Base-by-base conservation (phyloP, 2,888 invertebrate genomes). In the Papilio elwesi region DNA sequence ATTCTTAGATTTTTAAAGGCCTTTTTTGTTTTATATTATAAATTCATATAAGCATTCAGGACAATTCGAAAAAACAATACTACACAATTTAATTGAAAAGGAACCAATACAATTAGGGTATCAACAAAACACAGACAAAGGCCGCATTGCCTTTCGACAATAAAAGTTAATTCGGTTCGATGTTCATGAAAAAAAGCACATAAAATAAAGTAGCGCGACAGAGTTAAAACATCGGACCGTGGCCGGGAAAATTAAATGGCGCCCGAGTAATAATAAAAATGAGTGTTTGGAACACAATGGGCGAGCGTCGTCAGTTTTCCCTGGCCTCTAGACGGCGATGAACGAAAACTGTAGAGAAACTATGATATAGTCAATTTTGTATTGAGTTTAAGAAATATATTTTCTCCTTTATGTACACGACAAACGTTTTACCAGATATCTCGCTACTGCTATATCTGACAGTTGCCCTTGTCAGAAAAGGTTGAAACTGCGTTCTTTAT, bases 251-350 rank as follows among this genome's bases (percentile, higher is more conserved):
- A 84, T 84, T 79, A 83, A 84, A 82, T 79, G 81, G 78, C 75
- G 78, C 73, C 75, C 77, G 78, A 79, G 78, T 79, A 78, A 81
- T 82, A 82, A 81, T 80, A 83, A 83, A 83, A 83, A 82, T 80
- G 81, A 80, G 78, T 79, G 78, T 81, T 80, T 77, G 73, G 78
- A 78, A 77, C 78, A 77, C 79, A 79, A 78, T 78, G 80, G 80
- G 68, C 55, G 76, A 74, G 67, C 75, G 75, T 68, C 74, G 77
- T 75, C 76, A 77, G 74, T 77, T 77, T 75, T 71, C 74, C 67
- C 57, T 15, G 63, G 68, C 70, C 38, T 57, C 48, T 12, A 43
- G 15, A 69, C 70, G 36, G 26, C 48, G 70, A 43, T 66, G 59
- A 53, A 70, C 15, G 53, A 51, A 66, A 69, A 48, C 16, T 55